A percentile compares a stretch with the other conserved stretches of the same genome.
phyloP scores from a whole-genome alignment of 2,797 vertebrate genomes.

The Syncerus caffer region DNA sequence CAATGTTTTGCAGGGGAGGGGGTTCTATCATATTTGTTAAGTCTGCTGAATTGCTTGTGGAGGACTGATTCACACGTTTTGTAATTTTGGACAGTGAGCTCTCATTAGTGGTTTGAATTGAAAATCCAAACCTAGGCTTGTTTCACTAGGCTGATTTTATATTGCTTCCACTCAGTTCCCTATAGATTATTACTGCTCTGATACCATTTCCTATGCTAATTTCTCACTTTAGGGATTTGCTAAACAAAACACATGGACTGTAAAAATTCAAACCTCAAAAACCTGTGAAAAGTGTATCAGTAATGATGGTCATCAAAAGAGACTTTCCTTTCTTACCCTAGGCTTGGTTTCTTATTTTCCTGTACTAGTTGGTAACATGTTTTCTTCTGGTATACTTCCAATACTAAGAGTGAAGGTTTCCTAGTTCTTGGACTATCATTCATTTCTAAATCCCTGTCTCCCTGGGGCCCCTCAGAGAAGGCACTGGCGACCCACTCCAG shows the following conservation, averaged over 20 bases:
- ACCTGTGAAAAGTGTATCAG: background rate
- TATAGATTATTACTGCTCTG: background rate
- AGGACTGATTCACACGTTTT: background rate
- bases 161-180: background rate
- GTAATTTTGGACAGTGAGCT: background rate
- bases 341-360: background rate
- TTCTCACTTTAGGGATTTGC: background rate
- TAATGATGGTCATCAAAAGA: background rate
- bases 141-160: background rate
- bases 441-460: background rate
- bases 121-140: background rate
- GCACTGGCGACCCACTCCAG: too few relatives aligned
- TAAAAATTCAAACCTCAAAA: conserved; percentile 13
- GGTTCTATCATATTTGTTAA: background rate
- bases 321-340: background rate
- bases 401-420: background rate
- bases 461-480: too few relatives aligned
- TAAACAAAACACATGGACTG: background rate
- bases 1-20: background rate
- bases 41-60: background rate
- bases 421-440: background rate
- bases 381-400: background rate
- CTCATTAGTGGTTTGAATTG: background rate
- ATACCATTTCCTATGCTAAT: background rate
- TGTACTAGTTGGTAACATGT: background rate